Evolutionary conservation across 2,888 invertebrate genomes (phyloP), one percentile per base, ranked within the genome.

Genomic region (Chrysomela aeneicollis): DNA sequence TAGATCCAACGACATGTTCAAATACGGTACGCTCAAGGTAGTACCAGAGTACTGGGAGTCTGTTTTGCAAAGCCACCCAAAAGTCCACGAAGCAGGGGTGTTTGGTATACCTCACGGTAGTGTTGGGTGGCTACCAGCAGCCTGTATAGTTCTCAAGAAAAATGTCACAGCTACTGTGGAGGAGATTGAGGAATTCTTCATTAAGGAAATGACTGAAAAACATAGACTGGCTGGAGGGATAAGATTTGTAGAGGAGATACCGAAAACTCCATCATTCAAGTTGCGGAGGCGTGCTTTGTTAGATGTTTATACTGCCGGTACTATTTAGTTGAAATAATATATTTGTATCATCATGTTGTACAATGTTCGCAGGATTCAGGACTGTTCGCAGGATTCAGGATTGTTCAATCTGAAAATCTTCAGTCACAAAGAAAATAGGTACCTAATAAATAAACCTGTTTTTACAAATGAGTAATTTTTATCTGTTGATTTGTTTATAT

Each of bases 1-100:
- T 51, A 69, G 78, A 30, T 65, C 75, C 1, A 75, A 77, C 58
- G 79, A 79, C 50, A 77, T 76, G 63, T 76, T 79, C 54, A 79
- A 78, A 60, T 78, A 77, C 53, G 69, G 73, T 50, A 61, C 65
- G 8, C 75, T 73, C 70, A 77, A 77, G 51, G 72, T 87, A 35
- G 72, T 73, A 8, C 78, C 78, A 8, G 67, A 73, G 8, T 67
- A 62, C 12, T 65, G 78, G n/a, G 79, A 79, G 68, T 49, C 59
- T 1, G 67, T 74, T 10, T 55, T 79, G 19, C 58, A 64, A 8
- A 69, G 72, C 49, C 77, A 78, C 66, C 74, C 77, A 1, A 73
- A 68, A 21, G 72, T 79, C 10, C 42, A 65, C 30, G 74, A 76
- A 60, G 76, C 73, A 5, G 75, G 73, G 1, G 78, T 78, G 6